A percentile compares a stretch with the other conserved stretches of the same genome.
These are phyloP conservation scores for Atethmia centrago DNA, from an alignment of 2,888 invertebrate genomes.

Conservation along the genomic window DNA sequence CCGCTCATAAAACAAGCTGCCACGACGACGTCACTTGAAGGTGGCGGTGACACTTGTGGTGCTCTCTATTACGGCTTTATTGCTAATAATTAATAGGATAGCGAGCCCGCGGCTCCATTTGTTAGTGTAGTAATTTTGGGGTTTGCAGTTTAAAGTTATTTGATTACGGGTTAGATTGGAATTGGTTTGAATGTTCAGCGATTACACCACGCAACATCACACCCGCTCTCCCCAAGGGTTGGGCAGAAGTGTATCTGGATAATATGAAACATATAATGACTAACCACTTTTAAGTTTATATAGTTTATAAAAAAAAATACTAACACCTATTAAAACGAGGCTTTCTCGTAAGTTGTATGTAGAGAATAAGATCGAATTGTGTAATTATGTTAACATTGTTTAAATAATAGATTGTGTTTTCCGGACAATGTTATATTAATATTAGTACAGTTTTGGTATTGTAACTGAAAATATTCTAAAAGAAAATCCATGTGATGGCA, in stretches of 20 bases:
- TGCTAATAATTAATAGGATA: conserved; percentile 1
- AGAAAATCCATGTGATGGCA: neutral
- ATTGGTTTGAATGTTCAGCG: neutral
- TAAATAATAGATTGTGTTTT: neutral
- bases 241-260: too few species aligned
- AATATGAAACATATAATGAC: neutral
- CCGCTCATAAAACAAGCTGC: conserved; percentile 38
- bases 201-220: neutral
- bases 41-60: conserved; percentile 11
- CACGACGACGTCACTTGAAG: conserved; percentile 6
- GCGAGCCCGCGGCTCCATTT: neutral
- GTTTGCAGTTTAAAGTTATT: neutral
- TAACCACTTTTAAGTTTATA: neutral
- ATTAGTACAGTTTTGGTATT: neutral
- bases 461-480: neutral
- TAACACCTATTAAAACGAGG: too few species aligned
- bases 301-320: neutral
- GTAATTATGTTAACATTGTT: neutral
- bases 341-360: neutral
- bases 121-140: neutral
- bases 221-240: too few species aligned
- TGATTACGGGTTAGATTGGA: neutral
- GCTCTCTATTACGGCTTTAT: conserved; percentile 26
- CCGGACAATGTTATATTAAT: neutral
- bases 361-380: neutral